Evolutionary conservation across 2,113 vertebrate genomes (phyloP), one percentile per base, ranked within the genome.

Genomic region (Zeus faber): DNA sequence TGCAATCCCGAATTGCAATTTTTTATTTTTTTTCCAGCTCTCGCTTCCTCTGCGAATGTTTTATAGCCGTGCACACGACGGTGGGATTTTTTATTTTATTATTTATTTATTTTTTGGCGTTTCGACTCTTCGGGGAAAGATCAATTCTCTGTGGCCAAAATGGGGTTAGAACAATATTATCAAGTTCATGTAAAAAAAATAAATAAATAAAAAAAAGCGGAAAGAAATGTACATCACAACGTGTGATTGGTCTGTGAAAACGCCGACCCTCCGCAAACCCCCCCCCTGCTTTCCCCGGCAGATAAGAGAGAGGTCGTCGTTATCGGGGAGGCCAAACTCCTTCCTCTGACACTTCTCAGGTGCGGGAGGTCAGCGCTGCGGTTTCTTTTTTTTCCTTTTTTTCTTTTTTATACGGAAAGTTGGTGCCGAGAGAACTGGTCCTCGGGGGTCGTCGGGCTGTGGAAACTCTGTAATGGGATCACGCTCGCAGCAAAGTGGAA

Each of bases 131-230:
- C 20, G 49, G 10, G 62, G 74, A 65, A 65, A 63, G 59, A 60
- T 51, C 66, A 81, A 77, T 39, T 67, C 65, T 41, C 26, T 13
- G 0, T 0, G 61, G 49, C 48, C 47, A 41, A 54, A 62, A 49
- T 53, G 61, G 80, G 81, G 82, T 86, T 76, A 85, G 51, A 60
- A 77, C 60, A 88, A 88, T 85, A 84, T 88, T 85, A 80, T 81
- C 56, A 74, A 78, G 65, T 78, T 77, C 72, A 66, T 5, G 51
- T 56, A 56, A 37, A 44, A 72, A n/a, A n/a, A n/a, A n/a, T n/a
- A n/a, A n/a, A n/a, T n/a, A n/a, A n/a, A n/a, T n/a, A n/a, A n/a
- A n/a, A n/a, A n/a, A n/a, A n/a, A n/a, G n/a, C n/a, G n/a, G n/a
- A n/a, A n/a, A n/a, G n/a, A n/a, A n/a, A n/a, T n/a, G n/a, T 53